Conservation (phyloP, 1,140 invertebrate genomes). For the Harpegnathos saltator region DNA sequence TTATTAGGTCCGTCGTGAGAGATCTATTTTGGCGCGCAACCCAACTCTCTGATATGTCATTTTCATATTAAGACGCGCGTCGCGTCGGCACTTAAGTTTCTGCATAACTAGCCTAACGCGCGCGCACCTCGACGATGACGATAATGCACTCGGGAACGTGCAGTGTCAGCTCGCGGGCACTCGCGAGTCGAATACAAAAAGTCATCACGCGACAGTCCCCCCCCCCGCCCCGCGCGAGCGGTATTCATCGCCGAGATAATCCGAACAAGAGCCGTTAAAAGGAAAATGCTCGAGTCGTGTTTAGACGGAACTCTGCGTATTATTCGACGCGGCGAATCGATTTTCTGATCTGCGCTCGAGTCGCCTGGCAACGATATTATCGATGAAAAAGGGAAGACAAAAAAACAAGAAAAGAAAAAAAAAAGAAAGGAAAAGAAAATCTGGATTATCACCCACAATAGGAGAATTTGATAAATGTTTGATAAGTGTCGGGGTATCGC, state of each 20-base stretch:
- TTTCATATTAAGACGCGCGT: neutral
- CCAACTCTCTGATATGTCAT: constrained; percentile 27
- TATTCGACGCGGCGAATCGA: no score
- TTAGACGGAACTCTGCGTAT: neutral
- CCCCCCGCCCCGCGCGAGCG: no score
- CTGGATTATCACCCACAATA: neutral
- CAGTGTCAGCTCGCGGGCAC: neutral
- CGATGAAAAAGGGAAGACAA: no score
- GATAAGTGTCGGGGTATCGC: no score
- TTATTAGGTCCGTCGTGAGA: constrained; percentile 36
- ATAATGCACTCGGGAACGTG: neutral
- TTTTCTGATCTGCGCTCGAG: no score
- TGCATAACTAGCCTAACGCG: no score
- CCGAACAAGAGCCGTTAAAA: neutral
- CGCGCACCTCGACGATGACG: neutral
- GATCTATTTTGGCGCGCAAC: constrained; percentile 2
- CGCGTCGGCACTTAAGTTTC: no score
- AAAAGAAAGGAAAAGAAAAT: no score
- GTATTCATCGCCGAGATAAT: neutral
- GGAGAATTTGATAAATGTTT: constrained; percentile 20
- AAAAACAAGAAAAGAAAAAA: no score
- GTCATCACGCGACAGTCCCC: neutral
- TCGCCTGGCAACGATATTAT: no score
- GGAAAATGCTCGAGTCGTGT: neutral
- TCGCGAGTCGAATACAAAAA: neutral